Evolutionary conservation across 2,888 invertebrate species (phyloP).

Genomic region (Pseudeuparius sepicola): DNA sequence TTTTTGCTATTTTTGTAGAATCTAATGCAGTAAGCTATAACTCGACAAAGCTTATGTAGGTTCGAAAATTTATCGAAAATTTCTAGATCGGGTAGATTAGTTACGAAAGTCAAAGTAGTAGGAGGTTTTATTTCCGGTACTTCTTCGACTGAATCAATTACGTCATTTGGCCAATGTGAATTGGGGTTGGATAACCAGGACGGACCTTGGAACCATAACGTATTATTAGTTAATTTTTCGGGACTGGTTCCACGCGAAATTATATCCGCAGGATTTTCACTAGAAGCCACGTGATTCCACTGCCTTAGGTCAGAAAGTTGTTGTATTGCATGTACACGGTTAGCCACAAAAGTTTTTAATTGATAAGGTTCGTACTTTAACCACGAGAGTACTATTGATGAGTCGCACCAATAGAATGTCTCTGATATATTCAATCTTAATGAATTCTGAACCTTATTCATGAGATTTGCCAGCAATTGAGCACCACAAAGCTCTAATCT

Average conservation of each 20-base stretch:
- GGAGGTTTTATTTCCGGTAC: no score
- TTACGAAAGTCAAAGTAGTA: no score
- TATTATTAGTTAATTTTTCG: neutral
- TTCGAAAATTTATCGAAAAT: no score
- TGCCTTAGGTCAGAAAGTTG: neutral
- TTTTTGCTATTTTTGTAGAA: no score
- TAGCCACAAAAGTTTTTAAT: slow-evolving; percentile 12
- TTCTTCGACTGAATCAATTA: no score
- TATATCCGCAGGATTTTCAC: slow-evolving; percentile 10
- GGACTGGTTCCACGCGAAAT: slow-evolving; percentile 5
- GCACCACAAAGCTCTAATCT: slow-evolving; percentile 16
- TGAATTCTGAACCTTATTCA: slow-evolving; percentile 3
- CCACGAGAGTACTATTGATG: slow-evolving; percentile 11
- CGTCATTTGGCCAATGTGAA: no score
- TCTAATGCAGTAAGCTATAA: no score
- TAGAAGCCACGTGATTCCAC: neutral
- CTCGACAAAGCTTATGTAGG: no score
- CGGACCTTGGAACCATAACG: slow-evolving; percentile 7
- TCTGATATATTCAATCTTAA: neutral
- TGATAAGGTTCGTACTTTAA: slow-evolving; percentile 5
- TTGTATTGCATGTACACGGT: slow-evolving; percentile 12
- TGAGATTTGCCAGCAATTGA: slow-evolving; percentile 8
- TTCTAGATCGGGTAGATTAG: no score
- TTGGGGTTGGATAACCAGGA: slow-evolving; percentile 1
- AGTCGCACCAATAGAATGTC: slow-evolving; percentile 13